A percentile compares a stretch with the other conserved stretches of the same genome.
Conservation (phyloP, 2,888 invertebrate genomes). For the Plutella xylostella region DNA sequence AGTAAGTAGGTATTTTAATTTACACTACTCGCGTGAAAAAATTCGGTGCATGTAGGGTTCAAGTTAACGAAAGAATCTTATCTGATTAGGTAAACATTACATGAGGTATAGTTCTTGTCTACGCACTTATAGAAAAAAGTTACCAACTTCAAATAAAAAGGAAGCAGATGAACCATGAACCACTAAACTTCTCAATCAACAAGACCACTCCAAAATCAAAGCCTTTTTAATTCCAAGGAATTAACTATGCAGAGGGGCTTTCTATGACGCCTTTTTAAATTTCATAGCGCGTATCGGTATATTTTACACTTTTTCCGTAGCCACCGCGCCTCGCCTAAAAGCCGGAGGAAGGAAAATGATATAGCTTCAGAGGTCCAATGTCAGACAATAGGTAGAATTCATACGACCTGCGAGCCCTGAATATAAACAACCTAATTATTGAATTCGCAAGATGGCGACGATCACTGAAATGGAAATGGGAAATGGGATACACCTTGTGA, state of each 20-base stretch:
- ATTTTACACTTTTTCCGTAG: slow-evolving; percentile 30
- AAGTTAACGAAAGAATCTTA: too few relatives aligned
- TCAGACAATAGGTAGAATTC: slow-evolving; percentile 69
- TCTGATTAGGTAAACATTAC: too few relatives aligned
- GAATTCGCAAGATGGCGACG: slow-evolving; percentile 51
- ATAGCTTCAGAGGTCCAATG: slow-evolving; percentile 65
- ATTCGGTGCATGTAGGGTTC: too few relatives aligned
- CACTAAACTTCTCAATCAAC: too few relatives aligned
- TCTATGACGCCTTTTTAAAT: slow-evolving; percentile 52
- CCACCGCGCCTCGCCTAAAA: slow-evolving; percentile 22
- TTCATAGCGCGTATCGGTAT: slow-evolving; percentile 37
- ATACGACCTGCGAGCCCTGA: slow-evolving; percentile 50
- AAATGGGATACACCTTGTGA: too few relatives aligned
- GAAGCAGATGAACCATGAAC: too few relatives aligned
- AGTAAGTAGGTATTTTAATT: too few relatives aligned
- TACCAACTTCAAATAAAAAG: too few relatives aligned
- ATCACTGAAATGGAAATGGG: slow-evolving; percentile 18
- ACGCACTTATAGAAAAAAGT: too few relatives aligned
- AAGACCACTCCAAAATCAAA: too few relatives aligned
- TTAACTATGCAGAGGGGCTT: slow-evolving; percentile 16
- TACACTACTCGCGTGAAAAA: too few relatives aligned
- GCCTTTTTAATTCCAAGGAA: slow-evolving; percentile 11
- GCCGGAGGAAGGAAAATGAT: slow-evolving; percentile 62
- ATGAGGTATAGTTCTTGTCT: too few relatives aligned
- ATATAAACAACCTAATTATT: slow-evolving; percentile 66